Evolutionary conservation across 2,797 vertebrate genomes (phyloP).

Genomic region (Pseudopleuronectes americanus): DNA sequence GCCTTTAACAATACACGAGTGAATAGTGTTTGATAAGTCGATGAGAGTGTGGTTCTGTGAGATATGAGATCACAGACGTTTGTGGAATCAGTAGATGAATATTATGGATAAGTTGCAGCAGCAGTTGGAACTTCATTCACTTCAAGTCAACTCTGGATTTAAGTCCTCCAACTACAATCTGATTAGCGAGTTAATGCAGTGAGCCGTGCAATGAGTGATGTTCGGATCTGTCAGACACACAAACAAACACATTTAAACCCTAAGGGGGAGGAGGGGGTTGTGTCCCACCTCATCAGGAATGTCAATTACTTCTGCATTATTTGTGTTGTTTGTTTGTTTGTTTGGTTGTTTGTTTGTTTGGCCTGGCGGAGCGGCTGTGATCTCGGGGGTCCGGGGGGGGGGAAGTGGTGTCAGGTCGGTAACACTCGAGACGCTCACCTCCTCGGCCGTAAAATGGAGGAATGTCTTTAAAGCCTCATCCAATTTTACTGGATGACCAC

Average conservation of each 20-base stretch:
- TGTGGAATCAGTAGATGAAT: no score
- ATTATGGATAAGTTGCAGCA: no score
- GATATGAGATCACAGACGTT: no score
- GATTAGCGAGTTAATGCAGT: constrained; percentile 18
- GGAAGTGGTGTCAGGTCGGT: constrained; percentile 52
- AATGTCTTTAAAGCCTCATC: constrained; percentile 83
- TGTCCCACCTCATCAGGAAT: constrained; percentile 75
- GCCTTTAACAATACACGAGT: no score
- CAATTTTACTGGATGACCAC: constrained; percentile 79
- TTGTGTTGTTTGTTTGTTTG: constrained; percentile 49
- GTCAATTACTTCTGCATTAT: constrained; percentile 71
- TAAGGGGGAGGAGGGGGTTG: constrained; percentile 29
- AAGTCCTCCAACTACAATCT: constrained; percentile 15
- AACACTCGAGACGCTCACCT: constrained; percentile 62
- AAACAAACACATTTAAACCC: constrained; percentile 40
- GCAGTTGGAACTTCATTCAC: no score
- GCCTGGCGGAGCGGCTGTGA: constrained; percentile 50
- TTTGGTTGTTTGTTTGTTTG: constrained; percentile 31
- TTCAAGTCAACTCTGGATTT: background rate
- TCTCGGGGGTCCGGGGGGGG: constrained; percentile 59
- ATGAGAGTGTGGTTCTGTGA: no score
- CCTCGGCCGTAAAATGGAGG: constrained; percentile 75
- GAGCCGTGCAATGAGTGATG: constrained; percentile 19
- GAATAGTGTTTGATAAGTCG: no score
- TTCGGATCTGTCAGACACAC: constrained; percentile 26